Conservation (phyloP, 2,888 invertebrate genomes). For the Ryuthela nishihirai region DNA sequence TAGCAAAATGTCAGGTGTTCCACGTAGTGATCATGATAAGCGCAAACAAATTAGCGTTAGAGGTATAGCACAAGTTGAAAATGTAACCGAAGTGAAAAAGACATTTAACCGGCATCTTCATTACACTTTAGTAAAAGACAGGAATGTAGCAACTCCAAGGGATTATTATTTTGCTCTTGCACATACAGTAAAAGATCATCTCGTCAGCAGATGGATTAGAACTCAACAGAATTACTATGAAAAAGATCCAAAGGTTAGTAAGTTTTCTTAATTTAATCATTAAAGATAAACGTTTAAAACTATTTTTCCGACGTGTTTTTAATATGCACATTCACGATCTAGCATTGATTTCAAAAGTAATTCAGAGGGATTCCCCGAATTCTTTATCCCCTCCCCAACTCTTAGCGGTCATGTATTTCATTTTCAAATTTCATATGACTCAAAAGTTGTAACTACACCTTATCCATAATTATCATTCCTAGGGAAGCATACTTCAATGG, state of each 20-base stretch:
- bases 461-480: too few relatives aligned
- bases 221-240: constrained; percentile 99
- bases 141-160: constrained; percentile 94
- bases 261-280: background rate
- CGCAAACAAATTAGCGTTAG: constrained; percentile 42
- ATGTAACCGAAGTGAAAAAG: constrained; percentile 94
- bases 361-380: too few relatives aligned
- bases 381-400: too few relatives aligned
- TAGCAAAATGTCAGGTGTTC: too few relatives aligned
- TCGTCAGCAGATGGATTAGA: constrained; percentile 97
- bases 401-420: too few relatives aligned
- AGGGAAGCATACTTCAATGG: too few relatives aligned
- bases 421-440: too few relatives aligned
- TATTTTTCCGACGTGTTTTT: background rate
- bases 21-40: too few relatives aligned
- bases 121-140: constrained; percentile 96
- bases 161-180: constrained; percentile 98
- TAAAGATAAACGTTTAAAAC: background rate
- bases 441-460: too few relatives aligned
- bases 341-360: too few relatives aligned
- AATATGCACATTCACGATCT: too few relatives aligned
- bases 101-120: constrained; percentile 98
- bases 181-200: constrained; percentile 94
- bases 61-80: constrained; percentile 85
- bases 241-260: constrained; percentile 91